Evolutionary conservation across 1,140 invertebrate genomes (phyloP).

Genomic region (Papilio polytes): DNA sequence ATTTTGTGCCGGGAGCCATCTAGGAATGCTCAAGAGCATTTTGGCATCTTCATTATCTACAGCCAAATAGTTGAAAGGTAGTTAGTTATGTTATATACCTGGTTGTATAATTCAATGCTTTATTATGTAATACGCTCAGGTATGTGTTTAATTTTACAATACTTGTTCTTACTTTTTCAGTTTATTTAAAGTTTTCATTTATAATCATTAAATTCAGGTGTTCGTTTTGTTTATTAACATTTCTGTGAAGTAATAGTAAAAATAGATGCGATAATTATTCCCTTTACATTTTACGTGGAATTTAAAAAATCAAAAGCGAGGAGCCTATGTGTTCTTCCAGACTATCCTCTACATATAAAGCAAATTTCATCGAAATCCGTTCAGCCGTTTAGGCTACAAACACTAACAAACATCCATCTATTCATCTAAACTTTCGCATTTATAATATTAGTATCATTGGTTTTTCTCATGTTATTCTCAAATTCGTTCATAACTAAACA

Average conservation of each 20-base stretch:
- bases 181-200: not conserved
- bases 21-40: slow-evolving; percentile 14
- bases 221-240: not conserved
- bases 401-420: too few species aligned
- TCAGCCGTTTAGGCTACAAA: too few species aligned
- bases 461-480: not conserved
- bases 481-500: not conserved
- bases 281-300: not conserved
- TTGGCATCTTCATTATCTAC: slow-evolving; percentile 25
- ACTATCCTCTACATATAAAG: too few species aligned
- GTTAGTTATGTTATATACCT: not conserved
- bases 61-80: slow-evolving; percentile 7
- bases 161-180: not conserved
- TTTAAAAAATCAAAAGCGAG: too few species aligned
- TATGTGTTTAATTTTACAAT: not conserved
- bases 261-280: not conserved
- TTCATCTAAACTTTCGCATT: too few species aligned
- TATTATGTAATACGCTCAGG: not conserved
- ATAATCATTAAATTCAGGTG: not conserved
- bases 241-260: not conserved
- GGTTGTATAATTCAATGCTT: not conserved
- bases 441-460: too few species aligned
- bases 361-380: too few species aligned
- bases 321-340: too few species aligned
- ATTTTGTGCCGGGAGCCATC: slow-evolving; percentile 8